Evolutionary conservation across 37 sponge, comb jelly and placozoan species (phyloP).

Genomic region (Crambe crambe): DNA sequence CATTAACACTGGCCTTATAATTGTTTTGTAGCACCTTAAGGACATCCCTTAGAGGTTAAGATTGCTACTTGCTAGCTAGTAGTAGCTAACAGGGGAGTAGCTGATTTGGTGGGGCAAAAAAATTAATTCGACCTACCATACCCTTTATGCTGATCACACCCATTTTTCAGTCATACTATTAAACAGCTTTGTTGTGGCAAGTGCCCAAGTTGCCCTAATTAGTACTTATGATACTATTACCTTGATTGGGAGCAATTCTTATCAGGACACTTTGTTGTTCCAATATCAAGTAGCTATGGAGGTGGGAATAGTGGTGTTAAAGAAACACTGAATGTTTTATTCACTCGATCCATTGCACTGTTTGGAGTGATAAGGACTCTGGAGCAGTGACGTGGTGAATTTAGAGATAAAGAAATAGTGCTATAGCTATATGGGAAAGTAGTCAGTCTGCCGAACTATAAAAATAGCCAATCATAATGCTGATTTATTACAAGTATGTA

Average conservation of each 20-base stretch:
- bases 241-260: background rate
- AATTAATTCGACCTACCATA: too few relatives aligned
- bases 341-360: background rate
- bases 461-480: background rate
- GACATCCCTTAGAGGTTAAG: too few relatives aligned
- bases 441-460: background rate
- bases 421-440: background rate
- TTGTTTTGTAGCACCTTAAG: too few relatives aligned
- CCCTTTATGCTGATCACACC: too few relatives aligned
- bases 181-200: too few relatives aligned
- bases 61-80: too few relatives aligned
- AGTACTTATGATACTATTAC: background rate
- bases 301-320: background rate
- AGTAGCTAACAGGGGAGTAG: too few relatives aligned
- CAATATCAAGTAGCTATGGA: too few relatives aligned
- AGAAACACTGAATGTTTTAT: background rate
- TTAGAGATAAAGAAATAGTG: background rate
- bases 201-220: too few relatives aligned
- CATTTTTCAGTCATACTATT: too few relatives aligned
- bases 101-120: too few relatives aligned
- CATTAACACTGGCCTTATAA: too few relatives aligned
- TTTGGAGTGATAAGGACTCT: background rate
- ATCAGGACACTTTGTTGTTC: background rate
- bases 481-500: background rate
- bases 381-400: background rate